Evolutionary conservation across 2,888 invertebrate genomes (phyloP).

Genomic region (Podabrus alpinus): DNA sequence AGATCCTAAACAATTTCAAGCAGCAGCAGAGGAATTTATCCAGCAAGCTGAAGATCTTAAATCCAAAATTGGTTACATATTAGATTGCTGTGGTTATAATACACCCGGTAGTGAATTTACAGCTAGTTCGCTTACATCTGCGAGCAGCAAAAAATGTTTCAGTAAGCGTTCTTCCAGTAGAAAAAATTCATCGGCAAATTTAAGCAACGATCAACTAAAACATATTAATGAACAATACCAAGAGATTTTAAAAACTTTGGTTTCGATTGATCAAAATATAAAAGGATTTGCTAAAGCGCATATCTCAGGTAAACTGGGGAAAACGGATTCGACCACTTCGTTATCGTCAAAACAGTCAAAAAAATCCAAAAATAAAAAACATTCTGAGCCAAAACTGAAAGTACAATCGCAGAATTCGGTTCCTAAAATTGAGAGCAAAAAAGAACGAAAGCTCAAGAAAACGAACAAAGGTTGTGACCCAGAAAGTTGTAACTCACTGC

Average conservation of each 20-base stretch:
- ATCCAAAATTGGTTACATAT: slow-evolving; percentile 16
- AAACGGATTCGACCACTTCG: background rate
- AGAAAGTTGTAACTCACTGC: background rate
- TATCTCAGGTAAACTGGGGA: background rate
- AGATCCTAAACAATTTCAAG: slow-evolving; percentile 11
- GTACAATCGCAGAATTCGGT: background rate
- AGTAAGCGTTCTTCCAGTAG: background rate
- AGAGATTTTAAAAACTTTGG: slow-evolving; percentile 9
- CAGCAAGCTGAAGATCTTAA: slow-evolving; percentile 22
- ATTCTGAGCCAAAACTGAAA: background rate
- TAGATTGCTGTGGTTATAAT: slow-evolving; percentile 8
- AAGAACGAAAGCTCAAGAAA: background rate
- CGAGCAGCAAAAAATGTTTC: background rate
- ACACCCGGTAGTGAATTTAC: background rate
- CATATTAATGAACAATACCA: slow-evolving; percentile 6
- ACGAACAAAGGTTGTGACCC: background rate
- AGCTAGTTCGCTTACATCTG: background rate
- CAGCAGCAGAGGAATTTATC: slow-evolving; percentile 20
- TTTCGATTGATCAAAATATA: slow-evolving; percentile 8
- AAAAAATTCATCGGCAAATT: background rate
- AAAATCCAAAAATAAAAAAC: background rate
- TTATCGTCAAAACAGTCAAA: background rate
- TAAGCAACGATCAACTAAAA: background rate
- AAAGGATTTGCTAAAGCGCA: background rate
- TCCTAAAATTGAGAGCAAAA: background rate